Evolutionary conservation across 2,797 vertebrate species (phyloP).

Genomic region (Okamejei kenojei): DNA sequence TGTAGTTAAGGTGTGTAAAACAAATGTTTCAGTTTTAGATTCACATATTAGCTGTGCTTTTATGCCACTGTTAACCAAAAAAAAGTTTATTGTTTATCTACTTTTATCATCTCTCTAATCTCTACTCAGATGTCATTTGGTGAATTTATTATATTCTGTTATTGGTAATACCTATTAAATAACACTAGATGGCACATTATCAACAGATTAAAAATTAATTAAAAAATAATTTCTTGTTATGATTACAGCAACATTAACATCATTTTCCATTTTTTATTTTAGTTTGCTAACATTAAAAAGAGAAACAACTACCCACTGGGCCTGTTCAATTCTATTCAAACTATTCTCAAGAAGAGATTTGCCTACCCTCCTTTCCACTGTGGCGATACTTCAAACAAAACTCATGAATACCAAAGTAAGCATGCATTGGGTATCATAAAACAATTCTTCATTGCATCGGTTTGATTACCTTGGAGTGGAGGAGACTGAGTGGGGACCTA

Average conservation of each 20-base stretch:
- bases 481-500: too few relatives aligned
- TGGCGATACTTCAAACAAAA: background rate
- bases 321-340: background rate
- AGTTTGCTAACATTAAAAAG: background rate
- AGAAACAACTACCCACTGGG: background rate
- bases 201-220: background rate
- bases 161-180: slow-evolving; percentile 18
- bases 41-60: background rate
- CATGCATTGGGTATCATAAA: background rate
- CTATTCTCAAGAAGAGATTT: background rate
- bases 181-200: background rate
- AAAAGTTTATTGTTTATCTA: background rate
- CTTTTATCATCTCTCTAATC: background rate
- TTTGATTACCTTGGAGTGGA: too few relatives aligned
- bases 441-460: background rate
- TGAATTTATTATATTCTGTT: background rate
- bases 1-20: background rate
- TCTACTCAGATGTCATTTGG: background rate
- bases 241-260: background rate
- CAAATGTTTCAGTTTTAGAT: background rate
- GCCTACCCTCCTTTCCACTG: background rate
- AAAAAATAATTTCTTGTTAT: background rate
- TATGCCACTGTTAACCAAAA: background rate
- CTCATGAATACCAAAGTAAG: background rate
- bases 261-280: background rate